Conservation (phyloP, 1,140 invertebrate species). For the Drosophila parabipectinata region DNA sequence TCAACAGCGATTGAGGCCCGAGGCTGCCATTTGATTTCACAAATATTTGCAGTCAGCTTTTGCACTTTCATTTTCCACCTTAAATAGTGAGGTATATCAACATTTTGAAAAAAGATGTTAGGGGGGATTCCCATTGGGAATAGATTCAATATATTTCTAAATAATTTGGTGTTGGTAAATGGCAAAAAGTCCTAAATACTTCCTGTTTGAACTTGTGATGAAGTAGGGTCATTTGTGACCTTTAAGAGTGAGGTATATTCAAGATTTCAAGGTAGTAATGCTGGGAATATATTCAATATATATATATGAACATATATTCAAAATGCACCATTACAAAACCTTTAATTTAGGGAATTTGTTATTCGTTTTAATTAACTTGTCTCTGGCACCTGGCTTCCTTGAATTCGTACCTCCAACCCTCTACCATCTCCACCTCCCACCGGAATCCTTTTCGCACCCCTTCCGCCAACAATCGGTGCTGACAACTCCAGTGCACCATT, state of each 20-base stretch:
- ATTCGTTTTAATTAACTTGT: conserved; percentile 1
- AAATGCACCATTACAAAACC: too few relatives aligned
- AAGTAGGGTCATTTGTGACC: too few relatives aligned
- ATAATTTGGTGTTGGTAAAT: not conserved
- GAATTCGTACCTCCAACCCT: not conserved
- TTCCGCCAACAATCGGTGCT: conserved; percentile 14
- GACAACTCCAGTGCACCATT: conserved; percentile 38
- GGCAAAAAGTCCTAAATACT: too few relatives aligned
- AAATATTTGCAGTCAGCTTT: conserved; percentile 65
- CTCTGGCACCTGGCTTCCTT: not conserved
- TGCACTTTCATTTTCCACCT: conserved; percentile 22
- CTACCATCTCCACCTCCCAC: not conserved
- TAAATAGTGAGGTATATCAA: not conserved
- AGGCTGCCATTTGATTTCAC: conserved; percentile 66
- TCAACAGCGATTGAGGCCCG: conserved; percentile 19
- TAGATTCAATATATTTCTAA: not conserved
- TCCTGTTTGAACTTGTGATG: not conserved
- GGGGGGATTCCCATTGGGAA: not conserved
- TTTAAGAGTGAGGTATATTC: too few relatives aligned
- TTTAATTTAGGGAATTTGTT: not conserved
- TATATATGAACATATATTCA: too few relatives aligned
- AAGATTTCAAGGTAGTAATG: too few relatives aligned
- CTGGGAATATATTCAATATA: too few relatives aligned
- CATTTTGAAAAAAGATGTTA: not conserved
- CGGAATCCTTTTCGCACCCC: not conserved